Base-by-base conservation (phyloP, 37 sponge, comb jelly and placozoan species). In the Halisarca cf. caerulea region DNA sequence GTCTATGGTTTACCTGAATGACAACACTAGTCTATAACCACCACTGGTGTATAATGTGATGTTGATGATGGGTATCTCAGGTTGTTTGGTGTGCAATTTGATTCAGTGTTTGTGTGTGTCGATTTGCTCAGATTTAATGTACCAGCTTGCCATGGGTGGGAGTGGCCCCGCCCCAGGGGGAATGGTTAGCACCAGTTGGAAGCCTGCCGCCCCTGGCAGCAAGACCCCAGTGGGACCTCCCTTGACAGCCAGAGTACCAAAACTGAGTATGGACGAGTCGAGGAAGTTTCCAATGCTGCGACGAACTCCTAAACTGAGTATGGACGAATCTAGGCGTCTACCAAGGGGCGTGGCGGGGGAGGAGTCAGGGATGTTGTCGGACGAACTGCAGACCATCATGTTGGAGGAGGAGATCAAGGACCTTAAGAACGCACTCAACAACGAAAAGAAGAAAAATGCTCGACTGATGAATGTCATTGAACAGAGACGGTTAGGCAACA, bases 391-490 rank as follows among this genome's bases (percentile, higher is more conserved):
- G 38, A 61, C 71, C 33, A 61, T 87, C 37, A n/a, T 81, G 38
- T 53, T 82, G 51, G 86, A 82, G 68, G 89, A 89, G 40, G 92
- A 92, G 43, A 83, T 86, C 21, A 35, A 54, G 9, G 66, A 84
- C 14, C 66, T 89, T 32, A 78, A 71, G 71, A 89, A 84, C 37
- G 61, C 88, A 2, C 80, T 93, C 40, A 38, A 28, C 24, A 59
- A 68, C 18, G 90, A 93, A 80, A 89, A 78, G 80, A 84, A 38
- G 17, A 74, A 80, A 32, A 93, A 84, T 42, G 41, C 60, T 2
- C 66, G 74, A 0, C 74, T 93, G 2, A 79, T 85, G 86, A 82
- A 41, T 30, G 70, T 93, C 72, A 88, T 88, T 58, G 89, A 92
- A 70, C 84, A 86, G 61, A 87, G 77, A 40, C 36, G 77, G 77